Percentiles rank a stretch among this genome's conserved stretches.
Evolutionary conservation across 2,888 invertebrate genomes (phyloP).

Genomic region (Drosophila helvetica): DNA sequence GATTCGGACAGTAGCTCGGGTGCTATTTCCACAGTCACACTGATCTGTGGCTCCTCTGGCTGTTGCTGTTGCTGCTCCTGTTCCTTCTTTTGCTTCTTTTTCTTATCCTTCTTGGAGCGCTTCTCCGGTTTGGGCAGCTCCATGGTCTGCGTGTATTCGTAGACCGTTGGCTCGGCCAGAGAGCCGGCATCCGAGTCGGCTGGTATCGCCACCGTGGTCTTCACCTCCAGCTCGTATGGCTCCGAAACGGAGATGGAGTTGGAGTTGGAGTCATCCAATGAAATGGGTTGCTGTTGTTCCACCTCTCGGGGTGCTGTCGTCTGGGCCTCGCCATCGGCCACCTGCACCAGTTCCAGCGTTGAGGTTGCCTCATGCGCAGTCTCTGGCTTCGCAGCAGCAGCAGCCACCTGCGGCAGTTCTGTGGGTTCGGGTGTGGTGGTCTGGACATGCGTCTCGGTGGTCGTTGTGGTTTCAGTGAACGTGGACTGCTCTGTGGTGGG

Average conservation of each 20-base stretch:
- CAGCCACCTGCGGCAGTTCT: slow-evolving; percentile 31
- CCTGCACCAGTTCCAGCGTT: slow-evolving; percentile 60
- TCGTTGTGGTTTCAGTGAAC: slow-evolving; percentile 73
- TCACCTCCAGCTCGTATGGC: slow-evolving; percentile 83
- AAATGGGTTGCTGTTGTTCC: slow-evolving; percentile 51
- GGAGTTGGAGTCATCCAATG: slow-evolving; percentile 71
- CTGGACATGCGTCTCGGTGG: slow-evolving; percentile 69
- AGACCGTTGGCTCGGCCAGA: slow-evolving; percentile 73
- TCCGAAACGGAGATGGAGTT: slow-evolving; percentile 75
- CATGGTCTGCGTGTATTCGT: slow-evolving; percentile 80
- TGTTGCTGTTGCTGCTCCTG: slow-evolving; percentile 41
- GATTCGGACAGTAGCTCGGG: slow-evolving; percentile 66
- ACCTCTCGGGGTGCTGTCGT: slow-evolving; percentile 65
- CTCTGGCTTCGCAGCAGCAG: slow-evolving; percentile 28
- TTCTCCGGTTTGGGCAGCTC: slow-evolving; percentile 76
- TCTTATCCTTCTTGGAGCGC: slow-evolving; percentile 81
- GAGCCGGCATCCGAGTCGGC: slow-evolving; percentile 85
- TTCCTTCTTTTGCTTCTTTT: slow-evolving; percentile 80
- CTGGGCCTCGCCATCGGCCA: slow-evolving; percentile 77
- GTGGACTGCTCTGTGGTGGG: slow-evolving; percentile 70
- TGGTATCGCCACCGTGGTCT: slow-evolving; percentile 87
- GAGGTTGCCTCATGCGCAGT: slow-evolving; percentile 62
- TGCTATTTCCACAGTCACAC: slow-evolving; percentile 79
- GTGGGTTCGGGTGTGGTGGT: slow-evolving; percentile 69
- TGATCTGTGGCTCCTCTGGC: slow-evolving; percentile 71